Base-by-base conservation (phyloP, 2,113 vertebrate species). In the Aix galericulata region DNA sequence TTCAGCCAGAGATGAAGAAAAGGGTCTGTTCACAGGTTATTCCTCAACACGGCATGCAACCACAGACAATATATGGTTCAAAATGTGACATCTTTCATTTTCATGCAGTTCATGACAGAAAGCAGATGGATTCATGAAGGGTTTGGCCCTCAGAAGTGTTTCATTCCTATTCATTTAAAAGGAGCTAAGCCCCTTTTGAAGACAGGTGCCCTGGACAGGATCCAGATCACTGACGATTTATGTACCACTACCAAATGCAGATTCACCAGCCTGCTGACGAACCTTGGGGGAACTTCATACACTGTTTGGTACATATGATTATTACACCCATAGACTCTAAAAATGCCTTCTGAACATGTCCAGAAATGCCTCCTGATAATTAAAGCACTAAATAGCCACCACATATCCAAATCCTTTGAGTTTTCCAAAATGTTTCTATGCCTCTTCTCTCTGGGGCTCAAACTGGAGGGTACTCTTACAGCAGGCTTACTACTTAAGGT, bases 1-100 rank as follows among this genome's bases (percentile, higher is more conserved):
- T 34, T 66, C 44, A 69, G 14, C 36, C 34, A 11, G 22, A 64
- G 40, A 13, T 72, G 56, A 94, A 66, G 59, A 9, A 76, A 82
- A 79, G 56, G 25, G 26, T 4, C 15, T 91, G 83, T 90, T 86
- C 34, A 20, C 25, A 48, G 36, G 15, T 16, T 58, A 15, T 55
- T 89, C 15, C 26, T 86, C 83, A 86, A 40, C 8, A 34, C 0
- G 0, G 6, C 11, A 2, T 18, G 46, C 18, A 86, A 13, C 11
- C 36, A 50, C 78, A 91, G 34, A 17, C 11, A 34, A 44, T 4
- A 14, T 6, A 22, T 17, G 16, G 18, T 31, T 69, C 56, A 77
- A n/a, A 31, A 36, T 0, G 0, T 3, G 29, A 16, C 10, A 63
- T 29, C 34, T 84, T 67, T 40, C 14, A 27, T 71, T 71, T 71